Conservation (phyloP, 2,797 vertebrate genomes). For the Miichthys miiuy region DNA sequence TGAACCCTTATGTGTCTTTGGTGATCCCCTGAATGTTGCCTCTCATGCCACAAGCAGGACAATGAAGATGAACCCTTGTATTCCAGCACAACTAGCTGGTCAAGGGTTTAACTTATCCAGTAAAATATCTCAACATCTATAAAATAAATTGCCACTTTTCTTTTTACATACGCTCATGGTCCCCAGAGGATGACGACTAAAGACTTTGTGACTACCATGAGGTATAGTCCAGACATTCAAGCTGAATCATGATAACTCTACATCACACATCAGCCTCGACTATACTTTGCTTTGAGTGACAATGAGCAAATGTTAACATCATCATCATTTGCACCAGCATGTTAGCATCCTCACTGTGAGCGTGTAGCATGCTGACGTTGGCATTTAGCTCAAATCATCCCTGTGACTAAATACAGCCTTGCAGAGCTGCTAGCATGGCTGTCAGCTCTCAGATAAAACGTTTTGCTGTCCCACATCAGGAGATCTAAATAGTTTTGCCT, state of each 20-base stretch:
- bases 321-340: no score
- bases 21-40: not conserved
- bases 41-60: no score
- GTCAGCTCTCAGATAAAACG: not conserved
- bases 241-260: not conserved
- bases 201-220: not conserved
- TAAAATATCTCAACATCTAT: no score
- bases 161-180: not conserved
- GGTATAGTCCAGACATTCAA: not conserved
- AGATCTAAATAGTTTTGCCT: not conserved
- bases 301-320: not conserved
- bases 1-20: not conserved
- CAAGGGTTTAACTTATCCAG: no score
- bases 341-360: not conserved
- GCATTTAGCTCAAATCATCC: not conserved
- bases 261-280: not conserved
- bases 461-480: not conserved
- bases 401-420: not conserved
- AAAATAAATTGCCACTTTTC: no score
- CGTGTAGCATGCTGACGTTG: not conserved
- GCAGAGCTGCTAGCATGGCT: not conserved
- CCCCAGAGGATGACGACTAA: not conserved
- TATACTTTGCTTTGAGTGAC: not conserved
- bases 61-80: no score
- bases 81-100: no score